These are phyloP conservation scores for Noctua fimbriata DNA, from an alignment of 2,888 invertebrate genomes.

Conservation along the genomic window DNA sequence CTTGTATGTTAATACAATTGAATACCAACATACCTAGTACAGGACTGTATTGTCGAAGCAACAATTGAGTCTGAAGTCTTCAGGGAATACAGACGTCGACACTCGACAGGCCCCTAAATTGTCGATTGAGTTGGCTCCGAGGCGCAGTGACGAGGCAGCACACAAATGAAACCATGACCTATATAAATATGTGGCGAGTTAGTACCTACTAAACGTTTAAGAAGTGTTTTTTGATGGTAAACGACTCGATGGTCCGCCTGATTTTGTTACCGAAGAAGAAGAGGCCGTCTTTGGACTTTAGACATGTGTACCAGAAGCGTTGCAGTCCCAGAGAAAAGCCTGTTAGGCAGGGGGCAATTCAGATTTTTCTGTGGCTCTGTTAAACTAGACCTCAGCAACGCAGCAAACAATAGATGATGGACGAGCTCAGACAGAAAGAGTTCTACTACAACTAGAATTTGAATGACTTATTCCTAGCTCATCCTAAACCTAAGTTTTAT, in stretches of 20 bases:
- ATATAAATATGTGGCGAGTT: constrained; percentile 18
- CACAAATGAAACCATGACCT: constrained; percentile 33
- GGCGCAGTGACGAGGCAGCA: constrained; percentile 31
- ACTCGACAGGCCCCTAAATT: constrained; percentile 31
- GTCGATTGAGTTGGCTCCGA: constrained; percentile 42
- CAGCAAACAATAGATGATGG: not conserved
- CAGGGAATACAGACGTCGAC: constrained; percentile 37
- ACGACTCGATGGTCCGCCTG: not conserved
- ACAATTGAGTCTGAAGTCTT: constrained; percentile 35
- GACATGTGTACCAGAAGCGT: not conserved
- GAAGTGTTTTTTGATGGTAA: not conserved
- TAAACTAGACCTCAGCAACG: not conserved
- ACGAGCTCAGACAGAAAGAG: not conserved
- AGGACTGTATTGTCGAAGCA: constrained; percentile 29
- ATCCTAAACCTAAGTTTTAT: constrained; percentile 9
- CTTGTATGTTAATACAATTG: constrained; percentile 14
- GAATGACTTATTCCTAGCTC: not conserved
- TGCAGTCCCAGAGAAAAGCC: not conserved
- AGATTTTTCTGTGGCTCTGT: not conserved
- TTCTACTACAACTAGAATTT: not conserved
- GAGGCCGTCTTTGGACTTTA: not conserved
- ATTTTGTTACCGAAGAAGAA: not conserved
- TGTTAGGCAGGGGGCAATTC: not conserved
- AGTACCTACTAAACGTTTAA: not conserved
- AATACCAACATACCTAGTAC: constrained; percentile 14